Base-by-base conservation (phyloP, 2,797 vertebrate genomes). In the Epinephelus awoara region DNA sequence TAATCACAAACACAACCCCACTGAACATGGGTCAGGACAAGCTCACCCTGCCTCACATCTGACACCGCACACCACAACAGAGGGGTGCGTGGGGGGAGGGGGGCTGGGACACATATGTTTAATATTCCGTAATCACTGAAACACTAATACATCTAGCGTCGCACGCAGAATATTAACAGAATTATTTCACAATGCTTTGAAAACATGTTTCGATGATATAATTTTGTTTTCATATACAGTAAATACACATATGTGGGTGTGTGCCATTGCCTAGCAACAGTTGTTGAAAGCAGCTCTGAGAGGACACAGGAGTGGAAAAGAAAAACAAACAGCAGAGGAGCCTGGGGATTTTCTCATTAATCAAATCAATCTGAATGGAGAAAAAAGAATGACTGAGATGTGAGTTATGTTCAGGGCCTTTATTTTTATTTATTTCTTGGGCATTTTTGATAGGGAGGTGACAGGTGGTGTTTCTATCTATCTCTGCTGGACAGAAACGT, bases 1-100 rank as follows among this genome's bases (percentile, higher is more conserved):
- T 52, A 68, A 80, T 69, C 44, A 75, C 77, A 68, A 76, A 82
- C 58, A 79, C 47, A 67, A 54, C 23, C 46, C 17, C 27, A 40
- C 49, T 79, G 42, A 65, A 12, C 17, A 50, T n/a, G 40, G 72
- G 58, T 62, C 72, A 67, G 29, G 19, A 55, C 34, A 54, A 25
- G 63, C 17, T 73, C 62, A 19, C 23, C 57, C 51, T 21, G 47
- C 64, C 11, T 67, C 64, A 34, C 49, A 71, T 71, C 67, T 29
- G 27, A 59, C 38, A 46, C 25, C 1, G 46, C 52, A 14, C 6
- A n/a, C 29, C 27, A 34, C 49, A 63, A 25, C 40, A 56, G 71
- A 21, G 25, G 14, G 14, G 14, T 12, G 59, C 1, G 44, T 23
- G 51, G 9, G 14, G 17, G 2, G 3, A 1, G 29, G 25, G 2